These are phyloP conservation scores for Drosophila atroscutellata DNA, from an alignment of 2,888 invertebrate species.

Conservation along the genomic window DNA sequence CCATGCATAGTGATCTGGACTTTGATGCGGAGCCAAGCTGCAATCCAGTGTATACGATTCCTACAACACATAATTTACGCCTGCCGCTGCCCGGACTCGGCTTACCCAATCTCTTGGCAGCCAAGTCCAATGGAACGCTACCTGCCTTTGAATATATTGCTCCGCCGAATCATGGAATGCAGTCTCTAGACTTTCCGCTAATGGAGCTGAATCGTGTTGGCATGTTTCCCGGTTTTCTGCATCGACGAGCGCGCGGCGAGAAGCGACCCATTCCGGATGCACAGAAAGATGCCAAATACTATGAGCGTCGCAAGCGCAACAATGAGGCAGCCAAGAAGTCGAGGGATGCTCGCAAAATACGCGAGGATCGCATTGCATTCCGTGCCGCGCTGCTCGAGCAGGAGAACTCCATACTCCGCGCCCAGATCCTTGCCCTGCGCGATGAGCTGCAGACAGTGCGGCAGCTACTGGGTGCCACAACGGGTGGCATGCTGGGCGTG, in stretches of 20 bases:
- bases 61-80: slow-evolving; percentile 49
- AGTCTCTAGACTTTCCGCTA: slow-evolving; percentile 76
- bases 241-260: slow-evolving; percentile 89
- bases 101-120: slow-evolving; percentile 55
- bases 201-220: slow-evolving; percentile 82
- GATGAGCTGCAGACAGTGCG: slow-evolving; percentile 87
- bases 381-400: slow-evolving; percentile 94
- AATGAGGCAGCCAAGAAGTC: slow-evolving; percentile 97
- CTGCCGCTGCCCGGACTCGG: slow-evolving; percentile 53
- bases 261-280: slow-evolving; percentile 95
- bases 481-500: slow-evolving; percentile 62
- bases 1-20: slow-evolving; percentile 60
- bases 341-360: slow-evolving; percentile 92
- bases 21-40: slow-evolving; percentile 46
- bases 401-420: slow-evolving; percentile 93
- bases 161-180: slow-evolving; percentile 65
- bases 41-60: slow-evolving; percentile 27
- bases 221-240: slow-evolving; percentile 80
- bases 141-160: slow-evolving; percentile 82
- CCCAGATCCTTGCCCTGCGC: slow-evolving; percentile 91
- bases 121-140: slow-evolving; percentile 56
- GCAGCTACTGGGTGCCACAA: slow-evolving; percentile 74
- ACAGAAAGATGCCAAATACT: slow-evolving; percentile 95
- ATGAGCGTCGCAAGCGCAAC: slow-evolving; percentile 93
- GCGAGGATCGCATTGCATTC: slow-evolving; percentile 96